Evolutionary conservation across 2,113 vertebrate species (phyloP).

Genomic region (Calidris pygmaea): DNA sequence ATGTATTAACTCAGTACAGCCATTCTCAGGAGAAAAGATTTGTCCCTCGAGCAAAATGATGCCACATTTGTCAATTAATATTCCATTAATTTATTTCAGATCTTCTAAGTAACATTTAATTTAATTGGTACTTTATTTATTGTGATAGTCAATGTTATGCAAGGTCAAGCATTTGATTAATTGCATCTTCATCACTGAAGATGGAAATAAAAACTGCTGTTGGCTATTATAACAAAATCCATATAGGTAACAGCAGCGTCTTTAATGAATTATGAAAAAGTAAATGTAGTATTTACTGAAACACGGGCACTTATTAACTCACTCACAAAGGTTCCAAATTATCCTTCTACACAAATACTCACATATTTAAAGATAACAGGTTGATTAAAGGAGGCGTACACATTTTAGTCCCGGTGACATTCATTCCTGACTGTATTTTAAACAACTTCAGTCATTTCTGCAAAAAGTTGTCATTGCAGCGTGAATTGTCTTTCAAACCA

Average conservation of each 20-base stretch:
- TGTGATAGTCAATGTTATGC: background rate
- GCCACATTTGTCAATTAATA: background rate
- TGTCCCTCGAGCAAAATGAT: background rate
- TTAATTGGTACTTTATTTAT: constrained; percentile 11
- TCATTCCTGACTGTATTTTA: background rate
- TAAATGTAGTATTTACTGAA: background rate
- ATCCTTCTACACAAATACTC: background rate
- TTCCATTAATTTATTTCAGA: background rate
- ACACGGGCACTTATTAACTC: background rate
- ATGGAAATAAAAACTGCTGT: background rate
- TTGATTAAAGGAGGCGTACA: background rate
- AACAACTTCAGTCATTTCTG: background rate
- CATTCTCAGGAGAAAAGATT: background rate
- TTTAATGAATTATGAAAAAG: background rate
- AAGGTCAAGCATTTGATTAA: background rate
- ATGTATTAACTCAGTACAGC: background rate
- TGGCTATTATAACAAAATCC: background rate
- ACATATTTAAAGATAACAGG: background rate
- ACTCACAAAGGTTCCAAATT: background rate
- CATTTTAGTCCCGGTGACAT: background rate
- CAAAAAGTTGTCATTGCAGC: background rate
- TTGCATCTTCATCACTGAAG: background rate
- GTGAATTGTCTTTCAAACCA: background rate
- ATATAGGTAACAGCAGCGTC: background rate
- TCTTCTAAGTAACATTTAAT: background rate